Conservation (phyloP, 2,888 invertebrate species). For the Frankliniella intonsa region DNA sequence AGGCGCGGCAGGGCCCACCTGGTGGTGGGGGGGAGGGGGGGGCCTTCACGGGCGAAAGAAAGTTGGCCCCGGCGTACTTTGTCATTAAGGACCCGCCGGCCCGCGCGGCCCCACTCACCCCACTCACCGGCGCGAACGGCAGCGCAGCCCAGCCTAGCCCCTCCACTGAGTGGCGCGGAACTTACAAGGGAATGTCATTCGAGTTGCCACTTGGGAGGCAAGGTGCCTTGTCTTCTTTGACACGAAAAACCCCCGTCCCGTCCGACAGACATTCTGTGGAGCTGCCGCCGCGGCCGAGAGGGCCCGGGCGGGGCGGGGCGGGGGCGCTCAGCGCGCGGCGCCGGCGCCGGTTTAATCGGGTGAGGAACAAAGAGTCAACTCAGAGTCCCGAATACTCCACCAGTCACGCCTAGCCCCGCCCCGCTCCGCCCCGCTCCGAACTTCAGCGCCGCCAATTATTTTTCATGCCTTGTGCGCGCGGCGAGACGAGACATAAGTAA, state of each 20-base stretch:
- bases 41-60: neutral
- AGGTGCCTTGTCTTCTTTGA: slow-evolving; percentile 10
- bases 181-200: neutral
- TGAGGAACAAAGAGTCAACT: neutral
- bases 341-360: neutral
- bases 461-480: no score
- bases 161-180: neutral
- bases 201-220: neutral
- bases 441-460: no score
- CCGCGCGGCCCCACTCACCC: neutral
- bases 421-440: no score
- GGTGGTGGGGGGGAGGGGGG: neutral
- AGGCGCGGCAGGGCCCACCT: neutral
- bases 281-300: no score
- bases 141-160: neutral
- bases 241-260: neutral
- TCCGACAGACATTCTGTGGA: no score
- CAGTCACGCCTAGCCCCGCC: no score
- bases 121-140: neutral
- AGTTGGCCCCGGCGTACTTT: neutral
- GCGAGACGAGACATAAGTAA: no score
- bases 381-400: no score
- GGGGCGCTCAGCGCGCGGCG: no score
- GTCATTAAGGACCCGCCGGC: neutral
- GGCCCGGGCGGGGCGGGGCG: no score